Conservation (phyloP, 2,888 invertebrate genomes). For the Drosophila niveifrons region DNA sequence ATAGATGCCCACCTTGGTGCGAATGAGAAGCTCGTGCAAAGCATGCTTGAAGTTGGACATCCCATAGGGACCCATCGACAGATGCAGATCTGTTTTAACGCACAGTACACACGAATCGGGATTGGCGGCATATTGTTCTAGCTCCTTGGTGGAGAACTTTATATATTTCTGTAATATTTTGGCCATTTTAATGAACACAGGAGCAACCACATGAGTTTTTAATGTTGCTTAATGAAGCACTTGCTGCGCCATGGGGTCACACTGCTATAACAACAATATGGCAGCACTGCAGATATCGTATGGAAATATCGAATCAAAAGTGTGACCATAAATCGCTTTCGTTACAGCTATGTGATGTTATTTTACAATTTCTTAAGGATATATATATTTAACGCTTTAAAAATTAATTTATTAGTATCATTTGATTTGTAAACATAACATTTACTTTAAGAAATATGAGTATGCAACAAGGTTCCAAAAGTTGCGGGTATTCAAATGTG, state of each 20-base stretch:
- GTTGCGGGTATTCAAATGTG: too few species aligned
- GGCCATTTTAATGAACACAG: constrained; percentile 68
- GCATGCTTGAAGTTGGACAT: constrained; percentile 86
- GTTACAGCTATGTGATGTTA: too few species aligned
- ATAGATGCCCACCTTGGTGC: constrained; percentile 86
- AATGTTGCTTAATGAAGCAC: constrained; percentile 27
- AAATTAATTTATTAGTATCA: too few species aligned
- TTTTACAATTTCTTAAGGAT: too few species aligned
- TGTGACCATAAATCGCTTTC: neutral
- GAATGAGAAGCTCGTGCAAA: constrained; percentile 84
- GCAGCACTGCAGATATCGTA: constrained; percentile 25
- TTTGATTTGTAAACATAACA: too few species aligned
- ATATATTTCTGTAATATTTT: constrained; percentile 82
- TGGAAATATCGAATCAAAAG: constrained; percentile 13
- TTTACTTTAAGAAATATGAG: too few species aligned
- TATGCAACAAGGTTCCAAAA: too few species aligned
- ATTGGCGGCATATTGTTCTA: constrained; percentile 86
- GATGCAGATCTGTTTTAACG: constrained; percentile 85
- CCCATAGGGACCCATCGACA: constrained; percentile 87
- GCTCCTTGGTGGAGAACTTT: constrained; percentile 85
- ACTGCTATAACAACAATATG: neutral
- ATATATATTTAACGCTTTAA: too few species aligned
- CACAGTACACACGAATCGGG: constrained; percentile 86
- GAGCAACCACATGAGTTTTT: constrained; percentile 62
- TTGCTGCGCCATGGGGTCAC: neutral